Base-by-base conservation (phyloP, 2,113 vertebrate species). In the Crotalus tigris region DNA sequence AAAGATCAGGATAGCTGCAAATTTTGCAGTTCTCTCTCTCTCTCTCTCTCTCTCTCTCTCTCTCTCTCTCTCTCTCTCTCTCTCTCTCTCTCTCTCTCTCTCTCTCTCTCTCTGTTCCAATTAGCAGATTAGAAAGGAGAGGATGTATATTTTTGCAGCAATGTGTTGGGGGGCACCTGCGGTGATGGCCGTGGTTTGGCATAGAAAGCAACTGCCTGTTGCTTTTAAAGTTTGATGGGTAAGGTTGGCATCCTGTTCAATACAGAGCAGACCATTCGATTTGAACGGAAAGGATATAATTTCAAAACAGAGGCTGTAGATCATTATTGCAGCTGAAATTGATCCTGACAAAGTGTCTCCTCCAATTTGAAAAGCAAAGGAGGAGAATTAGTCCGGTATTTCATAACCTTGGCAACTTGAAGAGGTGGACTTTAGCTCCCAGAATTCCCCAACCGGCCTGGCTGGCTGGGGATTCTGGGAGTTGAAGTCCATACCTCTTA, bases 1-100 rank as follows among this genome's bases (percentile, higher is more conserved):
- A 93, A 95, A 95, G 88, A 91, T 5, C 58, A 17, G 90, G 64
- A 13, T 85, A 46, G 88, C 85, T 53, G 26, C 21, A 53, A 19
- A 23, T 29, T 89, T 3, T 54, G 29, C 2, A 11, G 29, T 51
- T 23, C 23, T 19, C 61, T 3, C 26, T 64, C 61, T 1, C 26
- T 61, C 59, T 3, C 59, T 29, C 24, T 11, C 59, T 61, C 8
- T 19, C 54, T 88, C 57, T 29, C 29, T 23, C 81, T 24, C 23
- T 59, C 12, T 1, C 64, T 69, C 26, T 2, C 64, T 64, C 51
- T 15, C 29, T 19, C 81, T 26, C 29, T 2, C 12, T 5, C 29
- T 1, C 13, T 0, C 69, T 64, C 75, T 10, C 24, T 24, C 85
- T 2, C 64, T 57, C 55, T 26, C 58, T 9, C 23, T 55, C 55